Evolutionary conservation across 2,888 invertebrate genomes (phyloP).

Genomic region (Oxycera nigricornis): DNA sequence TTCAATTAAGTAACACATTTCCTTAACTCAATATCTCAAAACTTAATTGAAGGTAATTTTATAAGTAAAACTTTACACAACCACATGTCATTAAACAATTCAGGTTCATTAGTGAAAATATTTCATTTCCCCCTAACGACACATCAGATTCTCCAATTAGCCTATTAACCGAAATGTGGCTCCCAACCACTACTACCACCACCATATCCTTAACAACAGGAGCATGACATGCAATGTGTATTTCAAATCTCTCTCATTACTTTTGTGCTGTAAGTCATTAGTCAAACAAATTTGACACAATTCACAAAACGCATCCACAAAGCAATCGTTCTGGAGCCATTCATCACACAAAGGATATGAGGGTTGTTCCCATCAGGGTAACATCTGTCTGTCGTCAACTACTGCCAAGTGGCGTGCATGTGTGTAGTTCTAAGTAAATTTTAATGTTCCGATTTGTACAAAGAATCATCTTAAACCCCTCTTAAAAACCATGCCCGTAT

Average conservation of each 20-base stretch:
- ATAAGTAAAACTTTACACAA: too few relatives aligned
- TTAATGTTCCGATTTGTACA: constrained; percentile 29
- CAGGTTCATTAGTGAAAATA: constrained; percentile 4
- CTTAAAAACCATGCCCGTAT: constrained; percentile 17
- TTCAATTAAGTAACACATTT: too few relatives aligned
- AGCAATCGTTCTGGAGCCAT: not conserved
- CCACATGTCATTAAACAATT: not conserved
- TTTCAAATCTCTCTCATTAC: constrained; percentile 10
- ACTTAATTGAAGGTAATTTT: too few relatives aligned
- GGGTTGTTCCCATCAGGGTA: constrained; percentile 1
- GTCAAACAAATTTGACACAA: not conserved
- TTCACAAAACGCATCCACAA: not conserved
- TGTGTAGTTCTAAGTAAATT: constrained; percentile 29
- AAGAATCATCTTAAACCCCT: constrained; percentile 16
- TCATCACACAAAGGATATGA: not conserved
- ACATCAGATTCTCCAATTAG: constrained; percentile 5
- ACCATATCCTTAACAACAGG: too few relatives aligned
- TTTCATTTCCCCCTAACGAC: not conserved
- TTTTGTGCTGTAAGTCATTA: not conserved
- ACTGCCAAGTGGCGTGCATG: constrained; percentile 24
- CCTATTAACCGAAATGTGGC: constrained; percentile 19
- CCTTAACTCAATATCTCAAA: too few relatives aligned
- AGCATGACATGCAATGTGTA: not conserved
- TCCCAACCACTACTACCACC: too few relatives aligned
- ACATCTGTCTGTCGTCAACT: not conserved